Evolutionary conservation across 2,113 vertebrate genomes (phyloP).

Genomic region (Calyptommatus sinebrachiatus): DNA sequence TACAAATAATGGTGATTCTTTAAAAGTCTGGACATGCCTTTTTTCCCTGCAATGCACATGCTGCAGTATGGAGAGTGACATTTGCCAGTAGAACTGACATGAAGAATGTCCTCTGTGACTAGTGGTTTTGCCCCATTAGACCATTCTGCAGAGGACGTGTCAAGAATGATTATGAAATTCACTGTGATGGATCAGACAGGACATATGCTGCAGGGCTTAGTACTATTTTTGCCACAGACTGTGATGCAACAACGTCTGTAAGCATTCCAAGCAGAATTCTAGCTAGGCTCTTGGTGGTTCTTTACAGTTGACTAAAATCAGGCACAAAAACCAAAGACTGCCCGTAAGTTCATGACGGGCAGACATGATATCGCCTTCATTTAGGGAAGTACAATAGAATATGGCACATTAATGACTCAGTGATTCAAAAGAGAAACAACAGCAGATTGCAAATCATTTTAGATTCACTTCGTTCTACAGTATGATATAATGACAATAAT

Average conservation of each 20-base stretch:
- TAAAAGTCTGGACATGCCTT: too few species aligned
- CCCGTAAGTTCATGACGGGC: background rate
- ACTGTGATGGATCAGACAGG: conserved; percentile 25
- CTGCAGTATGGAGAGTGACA: background rate
- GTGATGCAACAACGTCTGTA: conserved; percentile 25
- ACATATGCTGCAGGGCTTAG: background rate
- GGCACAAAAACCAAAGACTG: background rate
- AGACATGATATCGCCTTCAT: background rate
- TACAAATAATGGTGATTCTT: background rate
- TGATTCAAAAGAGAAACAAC: background rate
- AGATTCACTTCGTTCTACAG: too few species aligned
- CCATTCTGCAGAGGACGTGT: conserved; percentile 26
- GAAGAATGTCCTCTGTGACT: conserved; percentile 10
- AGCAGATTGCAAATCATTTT: background rate
- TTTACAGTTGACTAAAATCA: background rate
- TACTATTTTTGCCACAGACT: conserved; percentile 17
- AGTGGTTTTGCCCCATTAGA: conserved; percentile 34
- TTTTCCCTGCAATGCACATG: background rate
- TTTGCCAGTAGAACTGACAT: conserved; percentile 9
- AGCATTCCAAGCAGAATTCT: background rate
- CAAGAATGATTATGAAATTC: conserved; percentile 44
- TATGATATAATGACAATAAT: too few species aligned
- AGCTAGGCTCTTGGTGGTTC: conserved; percentile 18
- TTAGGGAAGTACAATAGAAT: background rate
- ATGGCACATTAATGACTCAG: background rate